phyloP scores from a whole-genome alignment of 2,113 vertebrate genomes.

The Gambusia affinis region DNA sequence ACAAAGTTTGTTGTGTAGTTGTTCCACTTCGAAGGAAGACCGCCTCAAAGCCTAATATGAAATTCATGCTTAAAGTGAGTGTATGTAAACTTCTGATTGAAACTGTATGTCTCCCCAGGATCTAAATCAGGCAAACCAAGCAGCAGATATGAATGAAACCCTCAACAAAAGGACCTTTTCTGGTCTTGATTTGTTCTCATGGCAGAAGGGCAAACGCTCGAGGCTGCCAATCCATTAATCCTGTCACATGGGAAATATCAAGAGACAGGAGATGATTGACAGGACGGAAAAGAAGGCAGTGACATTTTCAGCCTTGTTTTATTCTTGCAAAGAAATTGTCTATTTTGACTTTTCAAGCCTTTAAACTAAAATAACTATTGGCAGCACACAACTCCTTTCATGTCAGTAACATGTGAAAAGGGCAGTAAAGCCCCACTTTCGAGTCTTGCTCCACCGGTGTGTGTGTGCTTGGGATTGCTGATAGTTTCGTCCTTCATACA shows the following conservation, averaged over 20 bases:
- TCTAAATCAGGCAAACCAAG: neutral
- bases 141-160: neutral
- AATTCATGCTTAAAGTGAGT: too few relatives aligned
- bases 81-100: neutral
- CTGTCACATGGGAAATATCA: neutral
- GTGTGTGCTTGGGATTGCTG: neutral
- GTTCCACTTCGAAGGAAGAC: neutral
- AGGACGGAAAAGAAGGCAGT: conserved; percentile 1
- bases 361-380: neutral
- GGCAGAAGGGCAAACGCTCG: neutral
- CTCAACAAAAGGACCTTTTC: neutral
- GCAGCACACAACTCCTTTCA: neutral
- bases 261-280: neutral
- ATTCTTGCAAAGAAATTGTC: neutral
- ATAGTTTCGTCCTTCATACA: neutral
- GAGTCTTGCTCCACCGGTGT: neutral
- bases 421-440: neutral
- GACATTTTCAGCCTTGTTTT: conserved; percentile 6
- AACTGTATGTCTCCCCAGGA: neutral
- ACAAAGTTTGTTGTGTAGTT: neutral
- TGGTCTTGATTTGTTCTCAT: neutral
- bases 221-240: neutral
- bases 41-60: too few relatives aligned
- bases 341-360: neutral
- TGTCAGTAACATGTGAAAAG: neutral